Evolutionary conservation across 1,140 invertebrate species (phyloP).

Genomic region (Lasaia peninsularis): DNA sequence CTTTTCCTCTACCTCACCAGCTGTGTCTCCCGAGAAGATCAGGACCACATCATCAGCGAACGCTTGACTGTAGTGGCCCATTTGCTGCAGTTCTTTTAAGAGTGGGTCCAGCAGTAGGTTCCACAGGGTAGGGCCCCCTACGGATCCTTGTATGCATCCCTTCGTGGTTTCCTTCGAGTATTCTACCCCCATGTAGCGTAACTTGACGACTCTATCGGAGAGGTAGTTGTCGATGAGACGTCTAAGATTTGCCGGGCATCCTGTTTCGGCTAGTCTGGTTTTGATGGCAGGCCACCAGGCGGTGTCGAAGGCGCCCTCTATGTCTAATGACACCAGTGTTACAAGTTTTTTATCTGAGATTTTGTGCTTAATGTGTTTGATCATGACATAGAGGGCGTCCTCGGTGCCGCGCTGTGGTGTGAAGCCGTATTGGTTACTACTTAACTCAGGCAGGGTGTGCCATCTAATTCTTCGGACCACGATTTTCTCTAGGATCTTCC

Average conservation of each 20-base stretch:
- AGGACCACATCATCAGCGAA: too few relatives aligned
- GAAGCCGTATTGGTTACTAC: too few relatives aligned
- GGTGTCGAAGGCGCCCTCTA: too few relatives aligned
- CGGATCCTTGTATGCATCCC: constrained; percentile 14
- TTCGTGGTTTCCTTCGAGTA: neutral
- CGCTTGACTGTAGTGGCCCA: too few relatives aligned
- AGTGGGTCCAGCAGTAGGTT: constrained; percentile 14
- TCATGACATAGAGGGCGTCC: neutral
- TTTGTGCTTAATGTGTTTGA: neutral
- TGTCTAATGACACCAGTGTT: too few relatives aligned
- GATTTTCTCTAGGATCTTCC: too few relatives aligned
- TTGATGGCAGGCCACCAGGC: constrained; percentile 17
- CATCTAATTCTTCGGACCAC: too few relatives aligned
- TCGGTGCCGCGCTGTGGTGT: too few relatives aligned
- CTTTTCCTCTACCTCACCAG: too few relatives aligned
- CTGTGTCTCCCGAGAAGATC: too few relatives aligned
- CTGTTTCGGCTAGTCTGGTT: neutral
- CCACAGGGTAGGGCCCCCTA: constrained; percentile 7
- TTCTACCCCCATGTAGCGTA: neutral
- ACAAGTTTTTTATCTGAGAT: too few relatives aligned
- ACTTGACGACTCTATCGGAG: neutral
- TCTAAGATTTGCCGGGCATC: neutral
- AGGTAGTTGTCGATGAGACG: constrained; percentile 1
- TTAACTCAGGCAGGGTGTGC: too few relatives aligned
- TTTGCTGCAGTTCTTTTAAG: neutral